Conservation (phyloP, 2,888 invertebrate genomes). For the Baccha elongata region DNA sequence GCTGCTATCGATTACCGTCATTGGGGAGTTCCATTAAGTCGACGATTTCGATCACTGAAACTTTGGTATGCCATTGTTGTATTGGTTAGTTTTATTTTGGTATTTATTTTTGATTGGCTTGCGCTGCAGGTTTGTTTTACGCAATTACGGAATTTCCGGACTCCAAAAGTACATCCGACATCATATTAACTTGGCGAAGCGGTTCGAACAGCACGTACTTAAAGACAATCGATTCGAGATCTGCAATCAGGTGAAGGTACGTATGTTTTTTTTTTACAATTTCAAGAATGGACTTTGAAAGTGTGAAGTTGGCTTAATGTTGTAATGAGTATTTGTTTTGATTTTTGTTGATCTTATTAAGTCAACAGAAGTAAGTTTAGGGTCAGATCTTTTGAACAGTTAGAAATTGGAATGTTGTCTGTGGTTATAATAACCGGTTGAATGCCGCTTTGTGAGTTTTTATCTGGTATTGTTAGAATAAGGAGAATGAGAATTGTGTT, state of each 20-base stretch:
- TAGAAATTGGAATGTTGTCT: constrained; percentile 8
- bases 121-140: constrained; percentile 89
- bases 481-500: background rate
- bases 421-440: background rate
- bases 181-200: constrained; percentile 94
- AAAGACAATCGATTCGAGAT: constrained; percentile 94
- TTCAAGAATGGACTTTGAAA: background rate
- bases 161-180: constrained; percentile 96
- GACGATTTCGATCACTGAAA: constrained; percentile 97
- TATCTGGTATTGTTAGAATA: background rate
- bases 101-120: constrained; percentile 17
- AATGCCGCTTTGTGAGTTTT: background rate
- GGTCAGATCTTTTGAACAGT: background rate
- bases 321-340: background rate
- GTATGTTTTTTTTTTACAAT: constrained; percentile 74
- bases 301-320: background rate
- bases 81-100: constrained; percentile 10
- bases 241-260: constrained; percentile 94
- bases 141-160: constrained; percentile 96
- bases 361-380: constrained; percentile 3
- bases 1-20: constrained; percentile 96
- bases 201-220: constrained; percentile 91
- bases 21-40: constrained; percentile 98
- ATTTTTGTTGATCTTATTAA: background rate
- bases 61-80: constrained; percentile 87